Conservation (phyloP, 1,140 invertebrate genomes). For the Radopholus similis region DNA sequence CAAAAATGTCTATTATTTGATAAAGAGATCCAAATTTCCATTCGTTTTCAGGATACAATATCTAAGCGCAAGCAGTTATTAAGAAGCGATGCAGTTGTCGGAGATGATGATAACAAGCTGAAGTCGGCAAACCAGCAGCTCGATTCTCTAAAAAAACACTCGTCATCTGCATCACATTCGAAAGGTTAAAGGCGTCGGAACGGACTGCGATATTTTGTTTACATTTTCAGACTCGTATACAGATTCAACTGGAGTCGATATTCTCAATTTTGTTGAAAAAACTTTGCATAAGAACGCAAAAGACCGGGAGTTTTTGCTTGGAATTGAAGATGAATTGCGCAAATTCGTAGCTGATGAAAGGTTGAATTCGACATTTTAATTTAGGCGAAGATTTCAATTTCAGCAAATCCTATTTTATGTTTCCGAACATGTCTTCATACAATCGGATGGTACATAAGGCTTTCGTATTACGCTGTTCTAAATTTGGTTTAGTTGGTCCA, state of each 20-base stretch:
- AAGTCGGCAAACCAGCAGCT: background rate
- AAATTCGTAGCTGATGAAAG: conserved; percentile 30
- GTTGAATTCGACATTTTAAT: background rate
- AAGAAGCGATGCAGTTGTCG: conserved; percentile 9
- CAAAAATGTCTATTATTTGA: too few species aligned
- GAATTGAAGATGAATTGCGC: conserved; percentile 18
- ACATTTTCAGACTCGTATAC: conserved; percentile 26
- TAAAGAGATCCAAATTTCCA: background rate
- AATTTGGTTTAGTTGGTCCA: conserved; percentile 19
- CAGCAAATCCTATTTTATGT: conserved; percentile 5
- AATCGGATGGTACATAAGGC: conserved; percentile 24
- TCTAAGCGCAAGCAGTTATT: background rate
- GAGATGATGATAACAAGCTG: conserved; percentile 10
- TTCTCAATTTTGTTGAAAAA: conserved; percentile 20
- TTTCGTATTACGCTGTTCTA: background rate
- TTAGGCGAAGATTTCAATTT: background rate
- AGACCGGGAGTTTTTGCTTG: conserved; percentile 28
- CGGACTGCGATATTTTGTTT: background rate
- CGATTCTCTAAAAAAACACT: conserved; percentile 1
- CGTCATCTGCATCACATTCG: background rate
- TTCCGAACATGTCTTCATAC: conserved; percentile 29
- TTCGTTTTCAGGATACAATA: conserved; percentile 8
- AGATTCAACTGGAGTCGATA: conserved; percentile 29
- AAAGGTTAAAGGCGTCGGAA: background rate
- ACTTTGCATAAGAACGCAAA: conserved; percentile 36